A percentile compares a stretch with the other conserved stretches of the same genome.
phyloP scores from a whole-genome alignment of 92 coral and sea anemone genomes.

The Anthopleura xanthogrammica region DNA sequence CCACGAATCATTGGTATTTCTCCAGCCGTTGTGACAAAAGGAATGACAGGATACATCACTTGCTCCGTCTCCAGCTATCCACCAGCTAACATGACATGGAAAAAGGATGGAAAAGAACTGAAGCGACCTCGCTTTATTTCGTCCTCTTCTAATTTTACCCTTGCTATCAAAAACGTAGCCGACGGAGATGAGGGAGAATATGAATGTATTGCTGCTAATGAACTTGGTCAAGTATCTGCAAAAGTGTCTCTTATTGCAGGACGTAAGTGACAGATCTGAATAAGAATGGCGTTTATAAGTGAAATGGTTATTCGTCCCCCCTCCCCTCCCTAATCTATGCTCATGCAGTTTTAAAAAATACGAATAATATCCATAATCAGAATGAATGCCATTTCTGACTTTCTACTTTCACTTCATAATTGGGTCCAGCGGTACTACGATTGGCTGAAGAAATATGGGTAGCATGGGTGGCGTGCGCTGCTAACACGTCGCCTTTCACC shows the following conservation, averaged over 20 bases:
- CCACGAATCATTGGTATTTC: conserved; percentile 61
- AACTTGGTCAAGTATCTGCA: conserved; percentile 56
- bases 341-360: too few relatives aligned
- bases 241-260: conserved; percentile 45
- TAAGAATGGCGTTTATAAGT: too few relatives aligned
- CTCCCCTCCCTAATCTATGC: too few relatives aligned
- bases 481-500: too few relatives aligned
- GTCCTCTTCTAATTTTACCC: conserved; percentile 33
- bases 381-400: too few relatives aligned
- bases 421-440: too few relatives aligned
- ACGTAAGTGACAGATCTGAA: conserved; percentile 30
- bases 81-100: conserved; percentile 80
- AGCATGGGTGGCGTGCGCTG: too few relatives aligned
- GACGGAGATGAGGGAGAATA: conserved; percentile 64
- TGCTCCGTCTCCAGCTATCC: conserved; percentile 74
- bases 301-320: too few relatives aligned
- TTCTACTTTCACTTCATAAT: too few relatives aligned
- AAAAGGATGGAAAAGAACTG: conserved; percentile 42
- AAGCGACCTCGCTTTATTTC: neutral
- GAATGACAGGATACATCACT: conserved; percentile 41
- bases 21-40: conserved; percentile 38
- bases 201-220: conserved; percentile 52
- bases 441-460: too few relatives aligned
- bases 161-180: conserved; percentile 31
- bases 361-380: too few relatives aligned